phyloP scores from a whole-genome alignment of 1,140 invertebrate species.

The Drosophila ohnishii region DNA sequence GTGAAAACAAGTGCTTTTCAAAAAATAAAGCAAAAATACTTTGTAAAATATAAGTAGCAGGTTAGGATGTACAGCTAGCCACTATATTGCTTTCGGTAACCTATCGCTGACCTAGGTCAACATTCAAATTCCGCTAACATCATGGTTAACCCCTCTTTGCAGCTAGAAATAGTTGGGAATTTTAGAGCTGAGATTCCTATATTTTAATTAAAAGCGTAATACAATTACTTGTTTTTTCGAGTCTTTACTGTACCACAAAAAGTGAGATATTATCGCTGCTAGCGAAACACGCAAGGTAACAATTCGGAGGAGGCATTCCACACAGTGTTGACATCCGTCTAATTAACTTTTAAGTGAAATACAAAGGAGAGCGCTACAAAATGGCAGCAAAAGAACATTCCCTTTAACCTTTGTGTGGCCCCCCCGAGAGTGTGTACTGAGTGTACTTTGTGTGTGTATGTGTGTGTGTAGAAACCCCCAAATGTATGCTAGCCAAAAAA shows the following conservation, averaged over 20 bases:
- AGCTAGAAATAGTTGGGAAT: not conserved
- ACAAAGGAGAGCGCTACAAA: constrained; percentile 19
- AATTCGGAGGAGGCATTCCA: constrained; percentile 15
- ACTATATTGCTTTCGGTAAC: not conserved
- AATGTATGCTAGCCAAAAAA: constrained; percentile 22
- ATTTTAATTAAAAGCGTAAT: not conserved
- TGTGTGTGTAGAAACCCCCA: not conserved
- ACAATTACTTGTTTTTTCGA: not conserved
- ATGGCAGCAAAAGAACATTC: constrained; percentile 25
- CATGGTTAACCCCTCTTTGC: no score
- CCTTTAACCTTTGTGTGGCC: constrained; percentile 18
- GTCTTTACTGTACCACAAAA: not conserved
- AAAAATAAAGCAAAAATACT: not conserved
- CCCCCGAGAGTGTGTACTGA: not conserved
- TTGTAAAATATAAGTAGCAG: not conserved
- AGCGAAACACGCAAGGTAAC: constrained; percentile 21
- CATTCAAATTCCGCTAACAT: not conserved
- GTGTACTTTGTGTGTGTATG: not conserved
- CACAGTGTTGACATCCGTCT: constrained; percentile 46
- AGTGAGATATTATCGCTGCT: constrained; percentile 27
- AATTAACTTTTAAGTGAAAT: constrained; percentile 74
- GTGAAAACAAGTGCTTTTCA: not conserved
- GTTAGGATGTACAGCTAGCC: not conserved
- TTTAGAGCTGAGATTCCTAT: not conserved
- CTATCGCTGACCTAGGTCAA: not conserved